phyloP scores from a whole-genome alignment of 53 echinoderm and acorn worm genomes.

The Apostichopus leukothele region DNA sequence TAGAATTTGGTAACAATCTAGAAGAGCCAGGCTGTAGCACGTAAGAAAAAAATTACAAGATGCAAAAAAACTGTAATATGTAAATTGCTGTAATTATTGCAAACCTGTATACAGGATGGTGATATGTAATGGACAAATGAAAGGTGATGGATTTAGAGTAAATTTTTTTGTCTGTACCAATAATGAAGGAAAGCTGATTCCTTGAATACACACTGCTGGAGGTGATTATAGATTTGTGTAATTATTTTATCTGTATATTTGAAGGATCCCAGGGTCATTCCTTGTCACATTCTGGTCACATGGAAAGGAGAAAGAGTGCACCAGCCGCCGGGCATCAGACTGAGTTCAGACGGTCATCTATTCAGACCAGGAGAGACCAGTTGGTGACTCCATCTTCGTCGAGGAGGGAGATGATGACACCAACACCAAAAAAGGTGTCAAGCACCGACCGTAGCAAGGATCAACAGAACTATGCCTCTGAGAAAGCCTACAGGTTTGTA shows the following conservation, averaged over 20 bases:
- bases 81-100: too few species aligned
- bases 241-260: background rate
- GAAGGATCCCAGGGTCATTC: background rate
- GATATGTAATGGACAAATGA: too few species aligned
- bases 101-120: too few species aligned
- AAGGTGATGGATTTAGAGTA: too few species aligned
- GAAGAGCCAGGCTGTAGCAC: too few species aligned
- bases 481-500: slow-evolving; percentile 61
- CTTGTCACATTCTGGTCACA: background rate
- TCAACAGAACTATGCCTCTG: slow-evolving; percentile 8
- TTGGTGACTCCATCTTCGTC: slow-evolving; percentile 53
- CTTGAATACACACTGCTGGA: background rate
- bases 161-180: too few species aligned
- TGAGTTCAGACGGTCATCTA: background rate
- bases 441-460: background rate
- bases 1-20: too few species aligned
- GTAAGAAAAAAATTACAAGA: too few species aligned
- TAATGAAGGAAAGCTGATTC: too few species aligned
- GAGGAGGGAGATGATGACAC: background rate
- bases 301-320: slow-evolving; percentile 5
- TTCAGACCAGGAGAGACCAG: slow-evolving; percentile 51
- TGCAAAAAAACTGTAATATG: too few species aligned
- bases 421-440: background rate
- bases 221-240: background rate
- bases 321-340: background rate